Evolutionary conservation across 92 coral and sea anemone genomes (phyloP), one percentile per base, ranked within the genome.

Genomic region (Epizoanthus rinbou): DNA sequence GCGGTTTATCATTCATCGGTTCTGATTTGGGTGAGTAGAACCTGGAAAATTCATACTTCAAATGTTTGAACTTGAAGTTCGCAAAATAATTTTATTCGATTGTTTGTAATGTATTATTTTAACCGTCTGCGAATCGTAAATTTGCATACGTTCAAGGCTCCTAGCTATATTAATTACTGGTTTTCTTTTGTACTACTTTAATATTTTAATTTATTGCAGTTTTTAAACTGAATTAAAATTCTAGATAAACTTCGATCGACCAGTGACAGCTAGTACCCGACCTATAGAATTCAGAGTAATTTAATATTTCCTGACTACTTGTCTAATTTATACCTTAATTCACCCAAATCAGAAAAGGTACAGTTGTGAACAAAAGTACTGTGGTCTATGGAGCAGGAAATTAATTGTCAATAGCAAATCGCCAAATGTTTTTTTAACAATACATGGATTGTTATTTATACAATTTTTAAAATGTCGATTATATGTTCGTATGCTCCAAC

Each of bases 281-380:
- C 3, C 66, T 1, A 60, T 60, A 60, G 66, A 60, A 60, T 60
- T 60, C 65, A 59, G 66, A 60, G 3, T 60, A 60, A 4, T 60
- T 60, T 60, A 60, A 60, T 60, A 60, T 60, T 4, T 60, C 66
- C 66, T 60, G 66, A 60, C 7, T 16, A 60, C 66, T 60, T 60
- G 66, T 60, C 66, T 60, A 60, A 60, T 60, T 60, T 60, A 60
- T 60, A 60, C 66, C 66, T 60, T 60, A 60, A 60, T 60, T 60
- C 66, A 60, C 66, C 66, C 66, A 60, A 60, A 60, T 60, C 66
- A 60, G 66, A 60, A 60, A 60, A 60, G 7, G 7, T 4, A 60
- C 66, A 60, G 66, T 60, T 60, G 66, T 60, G 66, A 4, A 60
- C 66, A 60, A 60, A 60, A 60, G 19, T 4, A 60, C 2, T 60